A percentile compares a stretch with the other conserved stretches of the same genome.
phyloP scores from a whole-genome alignment of 2,888 invertebrate genomes.

The Phorcus lineatus region DNA sequence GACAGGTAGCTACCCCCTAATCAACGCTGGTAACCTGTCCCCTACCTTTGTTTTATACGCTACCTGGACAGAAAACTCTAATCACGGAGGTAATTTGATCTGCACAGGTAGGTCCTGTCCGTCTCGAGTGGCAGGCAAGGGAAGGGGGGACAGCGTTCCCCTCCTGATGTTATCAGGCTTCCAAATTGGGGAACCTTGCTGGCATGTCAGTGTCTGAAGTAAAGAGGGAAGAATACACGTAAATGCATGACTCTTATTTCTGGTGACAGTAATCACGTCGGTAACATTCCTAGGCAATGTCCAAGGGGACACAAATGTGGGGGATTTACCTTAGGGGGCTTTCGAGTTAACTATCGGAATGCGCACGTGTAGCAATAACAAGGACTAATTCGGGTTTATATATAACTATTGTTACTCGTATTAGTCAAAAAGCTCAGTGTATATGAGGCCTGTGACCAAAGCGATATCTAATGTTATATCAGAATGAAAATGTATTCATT shows the following conservation, averaged over 20 bases:
- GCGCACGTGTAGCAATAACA: no score
- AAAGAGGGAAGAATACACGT: constrained; percentile 6
- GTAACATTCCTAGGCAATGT: not conserved
- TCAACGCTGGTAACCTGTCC: constrained; percentile 11
- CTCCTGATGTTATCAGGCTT: constrained; percentile 1
- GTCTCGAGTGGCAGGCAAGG: not conserved
- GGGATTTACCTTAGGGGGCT: not conserved
- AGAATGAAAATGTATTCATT: no score
- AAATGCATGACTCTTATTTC: constrained; percentile 4
- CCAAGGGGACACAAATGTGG: not conserved
- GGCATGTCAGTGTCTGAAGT: constrained; percentile 1
- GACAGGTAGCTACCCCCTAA: constrained; percentile 17
- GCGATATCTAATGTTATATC: no score
- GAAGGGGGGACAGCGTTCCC: not conserved
- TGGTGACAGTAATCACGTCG: not conserved
- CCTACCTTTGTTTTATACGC: constrained; percentile 10
- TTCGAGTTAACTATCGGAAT: no score
- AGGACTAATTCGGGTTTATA: no score
- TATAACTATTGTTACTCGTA: no score
- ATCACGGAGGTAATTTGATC: constrained; percentile 15
- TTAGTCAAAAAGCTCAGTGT: no score
- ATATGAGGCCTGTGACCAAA: no score
- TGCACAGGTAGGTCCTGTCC: constrained; percentile 1
- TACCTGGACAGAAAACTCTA: not conserved
- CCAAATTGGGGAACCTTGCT: not conserved